These are phyloP conservation scores for Rhabdomys dilectus DNA, from an alignment of 2,113 vertebrate species.

Conservation along the genomic window DNA sequence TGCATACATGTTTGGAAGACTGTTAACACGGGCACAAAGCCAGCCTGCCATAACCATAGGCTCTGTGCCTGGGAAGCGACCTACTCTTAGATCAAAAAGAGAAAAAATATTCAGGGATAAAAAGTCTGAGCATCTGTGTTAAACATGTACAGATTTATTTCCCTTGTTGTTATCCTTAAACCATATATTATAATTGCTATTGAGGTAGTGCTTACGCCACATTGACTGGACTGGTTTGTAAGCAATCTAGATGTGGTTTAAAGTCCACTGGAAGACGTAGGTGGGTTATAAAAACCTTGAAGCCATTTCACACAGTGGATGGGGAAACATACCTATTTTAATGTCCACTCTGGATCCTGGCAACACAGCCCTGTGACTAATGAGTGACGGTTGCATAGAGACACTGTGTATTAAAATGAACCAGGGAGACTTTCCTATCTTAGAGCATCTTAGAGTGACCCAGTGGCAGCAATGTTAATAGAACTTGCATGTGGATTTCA, in stretches of 20 bases:
- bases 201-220: background rate
- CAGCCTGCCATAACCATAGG: background rate
- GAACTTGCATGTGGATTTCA: background rate
- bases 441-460: rapidly evolving
- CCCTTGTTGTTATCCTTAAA: background rate
- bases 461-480: rapidly evolving
- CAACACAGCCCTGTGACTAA: background rate
- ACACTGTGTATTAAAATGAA: rapidly evolving
- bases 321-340: background rate
- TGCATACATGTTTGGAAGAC: too few relatives aligned
- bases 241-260: background rate
- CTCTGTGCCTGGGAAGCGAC: background rate
- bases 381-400: background rate
- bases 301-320: background rate
- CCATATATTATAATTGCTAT: background rate
- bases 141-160: background rate
- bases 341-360: background rate
- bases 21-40: background rate
- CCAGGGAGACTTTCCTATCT: rapidly evolving
- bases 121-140: too few relatives aligned
- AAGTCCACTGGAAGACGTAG: background rate
- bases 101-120: background rate
- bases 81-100: background rate
- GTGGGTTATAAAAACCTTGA: background rate
- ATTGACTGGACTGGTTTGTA: background rate